Percentiles rank a stretch among this genome's conserved stretches.
Conservation (phyloP, 2,888 invertebrate species). For the Psococerastis gibbosa region DNA sequence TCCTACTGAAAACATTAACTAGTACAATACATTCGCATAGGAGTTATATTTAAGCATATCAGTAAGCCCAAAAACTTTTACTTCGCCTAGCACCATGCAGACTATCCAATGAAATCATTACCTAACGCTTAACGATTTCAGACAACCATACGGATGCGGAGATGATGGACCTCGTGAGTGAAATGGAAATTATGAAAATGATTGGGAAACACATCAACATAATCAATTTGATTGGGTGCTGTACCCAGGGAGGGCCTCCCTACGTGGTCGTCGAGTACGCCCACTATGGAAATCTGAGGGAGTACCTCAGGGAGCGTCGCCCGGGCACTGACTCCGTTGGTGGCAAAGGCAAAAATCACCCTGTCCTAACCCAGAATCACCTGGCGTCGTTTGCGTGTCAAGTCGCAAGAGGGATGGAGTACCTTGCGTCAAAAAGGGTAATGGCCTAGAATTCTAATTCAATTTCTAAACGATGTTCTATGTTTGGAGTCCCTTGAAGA, state of each 20-base stretch:
- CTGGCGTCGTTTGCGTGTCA: constrained; percentile 92
- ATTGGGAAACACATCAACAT: constrained; percentile 95
- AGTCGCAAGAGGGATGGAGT: constrained; percentile 96
- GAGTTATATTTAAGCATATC: no score
- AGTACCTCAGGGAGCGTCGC: constrained; percentile 77
- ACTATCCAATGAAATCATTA: no score
- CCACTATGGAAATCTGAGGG: constrained; percentile 82
- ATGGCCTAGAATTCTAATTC: constrained; percentile 21
- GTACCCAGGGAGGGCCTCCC: constrained; percentile 80
- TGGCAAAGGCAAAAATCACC: constrained; percentile 43
- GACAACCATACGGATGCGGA: constrained; percentile 94
- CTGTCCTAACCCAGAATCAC: constrained; percentile 68
- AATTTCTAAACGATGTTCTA: not conserved
- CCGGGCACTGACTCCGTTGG: constrained; percentile 42
- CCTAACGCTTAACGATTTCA: constrained; percentile 26
- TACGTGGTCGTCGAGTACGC: constrained; percentile 81
- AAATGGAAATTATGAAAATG: constrained; percentile 99
- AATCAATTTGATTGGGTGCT: constrained; percentile 92
- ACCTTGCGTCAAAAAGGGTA: constrained; percentile 82
- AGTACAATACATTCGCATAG: no score
- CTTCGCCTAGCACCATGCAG: no score
- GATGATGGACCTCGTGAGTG: constrained; percentile 88
- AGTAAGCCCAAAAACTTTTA: no score
- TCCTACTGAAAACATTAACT: no score
- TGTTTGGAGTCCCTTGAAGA: not conserved